These are phyloP conservation scores for Alethe diademata DNA, from an alignment of 2,113 vertebrate genomes.

Conservation along the genomic window DNA sequence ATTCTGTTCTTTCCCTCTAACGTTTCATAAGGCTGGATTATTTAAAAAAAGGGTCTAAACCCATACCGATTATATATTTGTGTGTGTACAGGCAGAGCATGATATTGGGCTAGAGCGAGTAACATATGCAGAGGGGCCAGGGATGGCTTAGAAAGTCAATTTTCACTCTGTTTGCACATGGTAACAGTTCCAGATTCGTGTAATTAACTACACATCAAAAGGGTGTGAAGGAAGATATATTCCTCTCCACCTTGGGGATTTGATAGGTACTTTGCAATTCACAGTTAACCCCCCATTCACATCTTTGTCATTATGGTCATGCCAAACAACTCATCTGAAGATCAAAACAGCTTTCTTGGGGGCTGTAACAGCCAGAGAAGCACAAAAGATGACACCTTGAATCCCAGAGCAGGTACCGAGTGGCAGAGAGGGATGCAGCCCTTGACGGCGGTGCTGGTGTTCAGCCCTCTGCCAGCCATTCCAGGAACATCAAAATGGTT, in stretches of 20 bases:
- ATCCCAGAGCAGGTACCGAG: not conserved
- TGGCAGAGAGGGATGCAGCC: not conserved
- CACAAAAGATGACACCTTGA: not conserved
- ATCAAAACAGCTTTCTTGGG: slow-evolving; percentile 46
- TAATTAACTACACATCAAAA: slow-evolving; percentile 65
- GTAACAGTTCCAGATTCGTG: slow-evolving; percentile 63
- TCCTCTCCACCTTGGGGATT: slow-evolving; percentile 29
- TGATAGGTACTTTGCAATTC: slow-evolving; percentile 47
- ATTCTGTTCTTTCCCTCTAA: slow-evolving; percentile 17
- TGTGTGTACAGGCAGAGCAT: not conserved
- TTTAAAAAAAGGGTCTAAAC: not conserved
- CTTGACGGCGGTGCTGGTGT: not conserved
- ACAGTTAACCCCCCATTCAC: slow-evolving; percentile 28
- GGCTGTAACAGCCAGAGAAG: not conserved
- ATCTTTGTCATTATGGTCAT: slow-evolving; percentile 17
- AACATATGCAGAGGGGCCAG: slow-evolving; percentile 50
- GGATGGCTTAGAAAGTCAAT: slow-evolving; percentile 56
- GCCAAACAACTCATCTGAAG: slow-evolving; percentile 43
- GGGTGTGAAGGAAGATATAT: slow-evolving; percentile 53
- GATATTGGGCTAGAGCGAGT: not conserved
- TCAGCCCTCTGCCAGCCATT: not conserved
- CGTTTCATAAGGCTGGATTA: not conserved
- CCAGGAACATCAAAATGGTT: slow-evolving; percentile 32
- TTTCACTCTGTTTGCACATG: slow-evolving; percentile 60
- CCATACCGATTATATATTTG: slow-evolving; percentile 7